Base-by-base conservation (phyloP, 2,113 vertebrate genomes). In the Myrmecobius fasciatus region DNA sequence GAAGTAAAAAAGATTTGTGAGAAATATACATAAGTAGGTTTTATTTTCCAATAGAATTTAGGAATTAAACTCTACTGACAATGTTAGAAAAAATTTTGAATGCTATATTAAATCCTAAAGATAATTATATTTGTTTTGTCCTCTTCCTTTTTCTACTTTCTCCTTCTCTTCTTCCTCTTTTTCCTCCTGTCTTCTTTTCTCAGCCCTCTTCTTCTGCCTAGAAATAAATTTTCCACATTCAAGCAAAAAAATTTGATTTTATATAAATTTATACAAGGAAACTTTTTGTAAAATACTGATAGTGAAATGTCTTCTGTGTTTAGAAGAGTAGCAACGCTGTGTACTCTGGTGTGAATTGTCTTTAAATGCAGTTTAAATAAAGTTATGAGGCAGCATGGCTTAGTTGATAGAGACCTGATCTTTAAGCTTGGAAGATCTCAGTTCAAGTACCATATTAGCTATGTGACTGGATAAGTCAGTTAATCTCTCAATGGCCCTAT, bases 11-110 rank as follows among this genome's bases (percentile, higher is more conserved):
- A 48, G 36, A 47, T n/a, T 31, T 89, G 10, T 4, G 11, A 89
- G 83, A 25, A 6, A 3, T 0, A 20, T 48, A 43, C 20, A 75
- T n/a, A 75, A 7, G 28, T 67, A 67, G 28, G 60, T 36, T 52
- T 89, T 52, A 31, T 83, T 75, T 91, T 3, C 46, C 88, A 89
- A 90, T 52, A 67, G 91, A 93, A 67, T 54, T 91, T 53, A 93
- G 90, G 95, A 60, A 89, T 92, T 88, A 48, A 91, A 91, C 89
- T 3, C 43, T 51, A 89, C 17, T 46, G 20, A 26, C 60, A 31
- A 14, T 17, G 5, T 46, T 91, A 48, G n/a, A 52, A 8, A 24
- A 52, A 46, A 47, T 10, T 89, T 52, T 28, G 48, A 90, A 26
- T n/a, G 52, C 20, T 53, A 43, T n/a, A 90, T 26, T 60, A 12